Evolutionary conservation across 2,797 vertebrate genomes (phyloP), one percentile per base, ranked within the genome.

Genomic region (Synanceia verrucosa): DNA sequence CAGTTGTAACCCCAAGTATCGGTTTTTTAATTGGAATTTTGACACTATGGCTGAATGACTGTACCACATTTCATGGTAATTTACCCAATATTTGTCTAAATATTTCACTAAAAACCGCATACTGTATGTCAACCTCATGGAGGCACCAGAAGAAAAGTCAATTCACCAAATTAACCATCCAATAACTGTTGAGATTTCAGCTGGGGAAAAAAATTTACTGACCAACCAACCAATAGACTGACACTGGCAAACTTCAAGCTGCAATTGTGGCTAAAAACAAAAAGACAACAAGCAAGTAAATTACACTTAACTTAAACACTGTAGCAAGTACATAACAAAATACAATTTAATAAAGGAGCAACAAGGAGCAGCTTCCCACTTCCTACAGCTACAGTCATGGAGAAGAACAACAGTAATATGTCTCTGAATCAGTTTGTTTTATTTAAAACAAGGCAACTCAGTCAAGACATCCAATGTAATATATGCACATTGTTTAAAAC

Each of bases 321-420:
- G 33, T 4, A 7, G 21, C 23, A 57, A 59, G 37, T 60, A 53
- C 55, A 85, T 63, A 56, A 21, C 37, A 6, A 26, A 28, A 31
- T 33, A 36, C 18, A 59, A 74, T 37, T 10, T 4, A 23, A 66
- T 51, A 29, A 31, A 84, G 55, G 18, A 47, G 31, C 44, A 63
- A 64, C 29, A 70, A 50, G 52, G 43, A 59, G 12, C n/a, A n/a
- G n/a, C n/a, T n/a, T n/a, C n/a, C n/a, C n/a, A n/a, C n/a, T n/a
- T n/a, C n/a, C n/a, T n/a, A n/a, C n/a, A n/a, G n/a, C n/a, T n/a
- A n/a, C n/a, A n/a, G n/a, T n/a, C n/a, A n/a, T n/a, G n/a, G n/a
- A n/a, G n/a, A n/a, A n/a, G n/a, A n/a, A n/a, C n/a, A n/a, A n/a
- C n/a, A n/a, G n/a, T n/a, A n/a, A n/a, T n/a, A n/a, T n/a, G n/a